Conservation (phyloP, 2,797 vertebrate genomes). For the Takifugu rubripes region DNA sequence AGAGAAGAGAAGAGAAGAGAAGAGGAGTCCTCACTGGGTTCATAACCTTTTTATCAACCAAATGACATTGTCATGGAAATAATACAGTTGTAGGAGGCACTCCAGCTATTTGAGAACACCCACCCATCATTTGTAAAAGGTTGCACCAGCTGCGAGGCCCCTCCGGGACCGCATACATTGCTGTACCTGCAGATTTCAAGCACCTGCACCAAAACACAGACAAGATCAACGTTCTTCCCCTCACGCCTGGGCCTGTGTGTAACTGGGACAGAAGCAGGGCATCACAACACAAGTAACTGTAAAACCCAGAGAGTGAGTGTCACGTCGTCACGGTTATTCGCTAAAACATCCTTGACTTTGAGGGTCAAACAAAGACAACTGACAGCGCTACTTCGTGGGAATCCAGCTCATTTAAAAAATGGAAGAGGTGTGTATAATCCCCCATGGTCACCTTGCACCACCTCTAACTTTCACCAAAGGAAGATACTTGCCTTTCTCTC, state of each 20-base stretch:
- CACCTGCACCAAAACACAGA: constrained; percentile 4
- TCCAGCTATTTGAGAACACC: constrained; percentile 33
- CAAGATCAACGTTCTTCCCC: constrained; percentile 16
- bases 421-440: no score
- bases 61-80: constrained; percentile 39
- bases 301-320: no score
- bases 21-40: neutral
- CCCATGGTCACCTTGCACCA: no score
- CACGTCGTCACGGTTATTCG: no score
- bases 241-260: neutral
- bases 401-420: no score
- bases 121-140: constrained; percentile 27
- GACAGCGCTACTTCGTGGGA: no score
- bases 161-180: constrained; percentile 23
- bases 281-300: no score
- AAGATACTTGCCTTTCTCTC: no score
- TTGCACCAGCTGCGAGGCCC: constrained; percentile 27
- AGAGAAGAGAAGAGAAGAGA: neutral
- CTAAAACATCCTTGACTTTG: no score
- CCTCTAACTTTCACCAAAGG: no score
- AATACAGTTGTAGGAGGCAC: constrained; percentile 20
- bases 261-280: neutral
- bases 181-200: constrained; percentile 27
- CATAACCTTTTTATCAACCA: constrained; percentile 14
- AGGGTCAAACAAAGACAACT: no score